Percentiles rank a stretch among this genome's conserved stretches.
These are phyloP conservation scores for Melipona bicolor DNA, from an alignment of 2,888 invertebrate species.

Conservation along the genomic window DNA sequence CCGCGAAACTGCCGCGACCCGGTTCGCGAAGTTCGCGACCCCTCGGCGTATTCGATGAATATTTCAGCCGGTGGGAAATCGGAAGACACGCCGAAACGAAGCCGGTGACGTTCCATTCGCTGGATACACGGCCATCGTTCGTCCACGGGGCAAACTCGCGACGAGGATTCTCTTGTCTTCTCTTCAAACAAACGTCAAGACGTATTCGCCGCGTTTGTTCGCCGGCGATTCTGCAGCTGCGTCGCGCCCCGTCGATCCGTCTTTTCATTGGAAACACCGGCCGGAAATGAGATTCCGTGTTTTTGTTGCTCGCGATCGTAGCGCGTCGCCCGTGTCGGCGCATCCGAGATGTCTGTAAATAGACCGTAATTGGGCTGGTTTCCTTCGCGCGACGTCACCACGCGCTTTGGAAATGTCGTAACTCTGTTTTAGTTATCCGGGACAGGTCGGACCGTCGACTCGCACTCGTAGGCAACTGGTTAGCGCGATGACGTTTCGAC, in stretches of 20 bases:
- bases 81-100: too few species aligned
- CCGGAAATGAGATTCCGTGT: background rate
- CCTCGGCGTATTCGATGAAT: too few species aligned
- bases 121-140: background rate
- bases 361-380: background rate
- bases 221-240: background rate
- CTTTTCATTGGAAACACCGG: background rate
- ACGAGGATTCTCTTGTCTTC: background rate
- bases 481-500: too few species aligned
- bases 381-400: background rate
- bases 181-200: constrained; percentile 16
- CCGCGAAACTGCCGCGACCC: too few species aligned
- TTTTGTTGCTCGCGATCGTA: background rate
- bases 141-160: background rate
- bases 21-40: too few species aligned
- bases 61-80: too few species aligned
- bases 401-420: background rate
- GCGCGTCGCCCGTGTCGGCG: too few species aligned
- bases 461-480: too few species aligned
- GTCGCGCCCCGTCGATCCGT: background rate
- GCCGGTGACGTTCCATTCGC: background rate
- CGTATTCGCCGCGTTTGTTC: constrained; percentile 9
- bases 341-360: background rate
- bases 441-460: too few species aligned
- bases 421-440: background rate